These are phyloP conservation scores for Leguminivora glycinivorella DNA, from an alignment of 1,140 invertebrate genomes.

Conservation along the genomic window DNA sequence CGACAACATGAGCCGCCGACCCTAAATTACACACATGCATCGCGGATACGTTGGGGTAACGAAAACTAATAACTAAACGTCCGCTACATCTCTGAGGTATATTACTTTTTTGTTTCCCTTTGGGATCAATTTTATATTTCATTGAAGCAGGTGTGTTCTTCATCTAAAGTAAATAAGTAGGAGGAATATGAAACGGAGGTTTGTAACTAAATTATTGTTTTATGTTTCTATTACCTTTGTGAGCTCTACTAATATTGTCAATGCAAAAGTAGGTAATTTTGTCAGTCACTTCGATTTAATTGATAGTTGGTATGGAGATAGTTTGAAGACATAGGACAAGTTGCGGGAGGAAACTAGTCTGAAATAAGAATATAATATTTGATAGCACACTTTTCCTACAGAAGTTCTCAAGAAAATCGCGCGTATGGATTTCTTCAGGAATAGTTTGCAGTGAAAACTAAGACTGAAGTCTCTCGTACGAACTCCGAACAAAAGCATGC, in stretches of 20 bases:
- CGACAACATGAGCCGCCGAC: conserved; percentile 32
- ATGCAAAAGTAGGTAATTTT: too few species aligned
- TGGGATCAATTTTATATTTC: conserved; percentile 41
- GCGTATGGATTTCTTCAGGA: conserved; percentile 60
- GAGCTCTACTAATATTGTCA: too few species aligned
- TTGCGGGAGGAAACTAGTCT: too few species aligned
- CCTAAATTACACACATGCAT: conserved; percentile 33
- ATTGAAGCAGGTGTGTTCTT: conserved; percentile 24
- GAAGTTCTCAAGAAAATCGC: conserved; percentile 68
- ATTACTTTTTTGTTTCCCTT: conserved; percentile 23
- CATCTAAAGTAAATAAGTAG: conserved; percentile 51
- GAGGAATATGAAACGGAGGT: not conserved
- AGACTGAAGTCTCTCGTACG: conserved; percentile 35
- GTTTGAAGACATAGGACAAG: too few species aligned
- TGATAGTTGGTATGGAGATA: too few species aligned
- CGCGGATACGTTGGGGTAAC: conserved; percentile 28
- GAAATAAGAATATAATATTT: too few species aligned
- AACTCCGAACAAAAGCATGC: conserved; percentile 52
- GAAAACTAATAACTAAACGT: conserved; percentile 31
- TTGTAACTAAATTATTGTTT: not conserved
- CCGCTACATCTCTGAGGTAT: conserved; percentile 16
- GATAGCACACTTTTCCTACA: conserved; percentile 34
- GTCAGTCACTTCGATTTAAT: too few species aligned
- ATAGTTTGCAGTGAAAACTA: conserved; percentile 60
- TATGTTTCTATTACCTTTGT: too few species aligned